These are phyloP conservation scores for Myoxocephalus aenaeus DNA, from an alignment of 2,797 vertebrate genomes.

Conservation along the genomic window DNA sequence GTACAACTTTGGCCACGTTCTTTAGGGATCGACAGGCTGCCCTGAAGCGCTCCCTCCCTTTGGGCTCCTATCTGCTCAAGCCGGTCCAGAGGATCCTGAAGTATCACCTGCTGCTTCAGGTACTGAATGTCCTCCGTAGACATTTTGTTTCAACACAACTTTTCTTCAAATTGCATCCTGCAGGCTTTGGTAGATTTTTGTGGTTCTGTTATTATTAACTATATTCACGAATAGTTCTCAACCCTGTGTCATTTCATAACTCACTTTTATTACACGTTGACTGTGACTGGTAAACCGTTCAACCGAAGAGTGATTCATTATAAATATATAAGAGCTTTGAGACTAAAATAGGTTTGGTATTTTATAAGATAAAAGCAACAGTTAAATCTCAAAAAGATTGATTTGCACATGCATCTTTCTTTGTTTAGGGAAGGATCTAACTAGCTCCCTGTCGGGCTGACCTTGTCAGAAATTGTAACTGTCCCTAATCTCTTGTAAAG, in stretches of 20 bases:
- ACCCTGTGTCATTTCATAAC: background rate
- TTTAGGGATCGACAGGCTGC: constrained; percentile 92
- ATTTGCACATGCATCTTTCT: background rate
- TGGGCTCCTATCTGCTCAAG: constrained; percentile 96
- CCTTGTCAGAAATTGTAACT: background rate
- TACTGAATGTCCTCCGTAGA: constrained; percentile 57
- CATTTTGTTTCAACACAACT: background rate
- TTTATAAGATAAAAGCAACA: background rate
- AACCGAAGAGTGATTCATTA: background rate
- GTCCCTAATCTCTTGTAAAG: constrained; percentile 69
- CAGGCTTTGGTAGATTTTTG: background rate
- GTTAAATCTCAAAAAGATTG: background rate
- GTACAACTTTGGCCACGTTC: constrained; percentile 93
- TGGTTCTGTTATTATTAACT: background rate
- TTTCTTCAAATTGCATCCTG: background rate
- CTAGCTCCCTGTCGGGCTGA: background rate
- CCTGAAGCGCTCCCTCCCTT: constrained; percentile 89
- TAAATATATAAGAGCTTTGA: background rate
- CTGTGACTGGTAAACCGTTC: background rate
- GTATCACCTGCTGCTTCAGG: constrained; percentile 97
- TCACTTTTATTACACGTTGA: background rate
- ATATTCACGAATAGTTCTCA: background rate
- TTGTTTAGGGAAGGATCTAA: background rate
- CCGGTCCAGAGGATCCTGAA: constrained; percentile 98
- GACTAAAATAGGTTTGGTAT: background rate